Evolutionary conservation across 1,140 invertebrate species (phyloP), one percentile per base, ranked within the genome.

Genomic region (Cyphomyrmex costatus): DNA sequence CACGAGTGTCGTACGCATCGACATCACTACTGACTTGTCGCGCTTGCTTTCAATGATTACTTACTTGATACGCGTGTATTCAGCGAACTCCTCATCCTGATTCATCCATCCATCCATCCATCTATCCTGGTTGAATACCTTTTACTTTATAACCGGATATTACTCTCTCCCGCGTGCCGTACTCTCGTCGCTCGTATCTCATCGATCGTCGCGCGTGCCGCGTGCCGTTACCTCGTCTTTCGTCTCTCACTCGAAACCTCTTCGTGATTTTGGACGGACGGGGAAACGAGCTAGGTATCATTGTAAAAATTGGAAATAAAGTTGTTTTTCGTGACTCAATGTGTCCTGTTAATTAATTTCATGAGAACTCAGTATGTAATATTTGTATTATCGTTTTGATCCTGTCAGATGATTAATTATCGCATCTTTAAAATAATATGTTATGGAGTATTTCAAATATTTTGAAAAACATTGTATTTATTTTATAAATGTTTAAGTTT

Each of bases 291-390:
- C 68, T 73, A 80, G 79, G 27, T 14, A 82, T 58, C 19, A 83
- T 83, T 83, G 79, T 83, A 74, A 83, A 83, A 83, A 83, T 83
- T 83, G 36, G 24, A 83, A 83, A 83, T 83, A 83, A 83, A 83
- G 19, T n/a, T 80, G 65, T 80, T 80, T 80, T 70, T 70, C 78
- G 30, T 70, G 78, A 58, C 21, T 2, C n/a, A 70, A 58, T 2
- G n/a, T 74, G 53, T 56, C n/a, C 16, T 73, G 19, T 83, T 74
- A 19, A 46, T 83, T 60, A 53, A 61, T 74, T 21, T 27, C 30
- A 16, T 3, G 10, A 63, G 3, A 63, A 61, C 30, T 71, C 12
- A 19, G 42, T 12, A 5, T 42, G 8, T n/a, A 14, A 36, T 14
- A 19, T n/a, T n/a, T n/a, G 27, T 27, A 10, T 14, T 63, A 77